A percentile compares a stretch with the other conserved stretches of the same genome.
Evolutionary conservation across 2,888 invertebrate genomes (phyloP).

Genomic region (Drosophila mimica): DNA sequence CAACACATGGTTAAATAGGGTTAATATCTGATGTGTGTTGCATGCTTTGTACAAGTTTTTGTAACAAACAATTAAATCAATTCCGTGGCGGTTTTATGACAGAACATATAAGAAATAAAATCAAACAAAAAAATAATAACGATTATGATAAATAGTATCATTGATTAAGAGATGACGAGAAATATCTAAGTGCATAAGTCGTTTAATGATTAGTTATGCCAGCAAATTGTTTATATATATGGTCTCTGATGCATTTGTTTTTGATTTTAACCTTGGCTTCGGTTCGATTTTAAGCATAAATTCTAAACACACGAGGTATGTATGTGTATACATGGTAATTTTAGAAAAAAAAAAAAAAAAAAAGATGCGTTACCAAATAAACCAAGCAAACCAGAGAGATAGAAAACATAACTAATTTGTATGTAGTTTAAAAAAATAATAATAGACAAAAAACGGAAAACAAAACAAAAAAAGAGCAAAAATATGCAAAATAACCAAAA

Average conservation of each 20-base stretch:
- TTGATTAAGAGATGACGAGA: conserved; percentile 41
- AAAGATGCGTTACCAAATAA: conserved; percentile 21
- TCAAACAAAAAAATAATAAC: conserved; percentile 3
- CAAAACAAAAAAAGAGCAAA: conserved; percentile 61
- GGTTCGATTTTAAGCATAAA: conserved; percentile 47
- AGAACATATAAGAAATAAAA: neutral
- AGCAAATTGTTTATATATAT: conserved; percentile 49
- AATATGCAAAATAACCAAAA: conserved; percentile 73
- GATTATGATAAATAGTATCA: conserved; percentile 26
- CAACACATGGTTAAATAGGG: conserved; percentile 28
- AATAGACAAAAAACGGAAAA: conserved; percentile 53
- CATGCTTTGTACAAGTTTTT: conserved; percentile 57
- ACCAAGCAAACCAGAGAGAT: conserved; percentile 53
- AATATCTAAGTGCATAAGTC: conserved; percentile 42
- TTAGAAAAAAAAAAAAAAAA: conserved; percentile 37
- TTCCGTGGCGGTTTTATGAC: conserved; percentile 21
- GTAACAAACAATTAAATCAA: conserved; percentile 27
- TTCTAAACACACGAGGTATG: conserved; percentile 45
- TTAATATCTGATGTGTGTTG: conserved; percentile 38
- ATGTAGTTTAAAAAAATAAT: conserved; percentile 63
- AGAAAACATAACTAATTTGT: conserved; percentile 69
- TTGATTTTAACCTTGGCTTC: conserved; percentile 37
- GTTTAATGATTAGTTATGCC: conserved; percentile 55
- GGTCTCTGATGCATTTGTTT: conserved; percentile 34
- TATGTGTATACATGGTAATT: conserved; percentile 61